These are phyloP conservation scores for Gonioctena quinquepunctata DNA, from an alignment of 1,140 invertebrate species.

Conservation along the genomic window DNA sequence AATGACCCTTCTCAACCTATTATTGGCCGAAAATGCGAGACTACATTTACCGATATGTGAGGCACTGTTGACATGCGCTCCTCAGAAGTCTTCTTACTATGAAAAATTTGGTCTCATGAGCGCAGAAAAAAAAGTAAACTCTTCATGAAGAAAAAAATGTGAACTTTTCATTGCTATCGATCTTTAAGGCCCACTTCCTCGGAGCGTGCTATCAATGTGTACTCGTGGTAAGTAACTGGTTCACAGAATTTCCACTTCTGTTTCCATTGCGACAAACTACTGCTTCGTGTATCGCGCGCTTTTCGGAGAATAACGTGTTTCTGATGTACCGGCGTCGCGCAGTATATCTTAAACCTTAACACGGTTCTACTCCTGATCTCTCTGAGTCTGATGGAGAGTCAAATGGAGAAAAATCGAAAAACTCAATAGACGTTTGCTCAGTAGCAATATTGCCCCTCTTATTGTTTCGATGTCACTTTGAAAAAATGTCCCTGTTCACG, in stretches of 20 bases:
- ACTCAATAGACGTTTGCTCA: no score
- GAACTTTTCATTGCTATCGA: conserved; percentile 24
- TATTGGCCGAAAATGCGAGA: no score
- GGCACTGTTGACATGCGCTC: neutral
- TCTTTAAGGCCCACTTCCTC: conserved; percentile 28
- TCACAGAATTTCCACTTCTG: conserved; percentile 23
- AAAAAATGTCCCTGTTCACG: no score
- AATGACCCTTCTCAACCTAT: neutral
- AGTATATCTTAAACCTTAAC: conserved; percentile 2
- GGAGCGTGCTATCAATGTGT: conserved; percentile 21
- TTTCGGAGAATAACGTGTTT: conserved; percentile 30
- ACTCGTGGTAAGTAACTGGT: conserved; percentile 23
- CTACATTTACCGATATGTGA: neutral
- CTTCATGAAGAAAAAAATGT: conserved; percentile 28
- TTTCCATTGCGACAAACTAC: conserved; percentile 19
- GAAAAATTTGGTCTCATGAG: neutral
- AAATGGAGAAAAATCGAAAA: no score
- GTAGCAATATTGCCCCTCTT: no score
- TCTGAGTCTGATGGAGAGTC: no score
- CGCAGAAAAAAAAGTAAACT: conserved; percentile 23
- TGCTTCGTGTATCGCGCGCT: conserved; percentile 11
- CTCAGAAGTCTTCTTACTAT: neutral
- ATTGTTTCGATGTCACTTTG: no score
- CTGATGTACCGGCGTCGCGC: conserved; percentile 27
- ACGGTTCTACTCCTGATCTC: neutral